Evolutionary conservation across 2,888 invertebrate genomes (phyloP).

Genomic region (Meganola albula): DNA sequence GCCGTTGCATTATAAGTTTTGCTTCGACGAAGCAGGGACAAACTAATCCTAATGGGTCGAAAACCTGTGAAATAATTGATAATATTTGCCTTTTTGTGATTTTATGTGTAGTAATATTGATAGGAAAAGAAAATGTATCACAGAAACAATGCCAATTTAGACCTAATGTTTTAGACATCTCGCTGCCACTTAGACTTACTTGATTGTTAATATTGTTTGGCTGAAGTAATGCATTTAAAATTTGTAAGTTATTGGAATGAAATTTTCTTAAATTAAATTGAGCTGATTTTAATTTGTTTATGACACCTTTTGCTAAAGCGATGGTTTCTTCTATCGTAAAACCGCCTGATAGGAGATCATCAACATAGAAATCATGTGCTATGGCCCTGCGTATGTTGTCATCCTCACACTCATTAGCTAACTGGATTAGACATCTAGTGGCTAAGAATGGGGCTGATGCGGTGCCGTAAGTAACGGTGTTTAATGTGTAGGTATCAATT

Average conservation of each 20-base stretch:
- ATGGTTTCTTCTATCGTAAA: conserved; percentile 8
- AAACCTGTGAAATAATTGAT: conserved; percentile 19
- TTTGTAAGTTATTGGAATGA: conserved; percentile 21
- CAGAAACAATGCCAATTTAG: conserved; percentile 21
- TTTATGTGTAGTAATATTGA: conserved; percentile 14
- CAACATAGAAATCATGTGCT: conserved; percentile 19
- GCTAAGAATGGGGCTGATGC: conserved; percentile 25
- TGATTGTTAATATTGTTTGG: background rate
- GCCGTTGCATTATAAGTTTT: conserved; percentile 24
- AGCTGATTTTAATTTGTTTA: conserved; percentile 15
- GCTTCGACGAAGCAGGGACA: conserved; percentile 23
- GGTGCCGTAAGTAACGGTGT: conserved; percentile 25
- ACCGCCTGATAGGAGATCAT: conserved; percentile 24
- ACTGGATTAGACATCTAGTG: conserved; percentile 18
- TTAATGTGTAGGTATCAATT: conserved; percentile 4
- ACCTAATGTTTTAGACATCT: conserved; percentile 26
- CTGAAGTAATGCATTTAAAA: conserved; percentile 10
- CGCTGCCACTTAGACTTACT: conserved; percentile 1
- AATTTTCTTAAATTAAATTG: conserved; percentile 23
- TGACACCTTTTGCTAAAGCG: conserved; percentile 14
- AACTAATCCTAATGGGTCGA: conserved; percentile 22
- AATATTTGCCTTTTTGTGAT: conserved; percentile 27
- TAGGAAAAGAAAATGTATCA: conserved; percentile 21
- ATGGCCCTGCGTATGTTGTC: conserved; percentile 7
- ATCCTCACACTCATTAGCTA: conserved; percentile 14